These are phyloP conservation scores for Tyrophagus putrescentiae DNA, from an alignment of 1,140 invertebrate genomes.

Conservation along the genomic window DNA sequence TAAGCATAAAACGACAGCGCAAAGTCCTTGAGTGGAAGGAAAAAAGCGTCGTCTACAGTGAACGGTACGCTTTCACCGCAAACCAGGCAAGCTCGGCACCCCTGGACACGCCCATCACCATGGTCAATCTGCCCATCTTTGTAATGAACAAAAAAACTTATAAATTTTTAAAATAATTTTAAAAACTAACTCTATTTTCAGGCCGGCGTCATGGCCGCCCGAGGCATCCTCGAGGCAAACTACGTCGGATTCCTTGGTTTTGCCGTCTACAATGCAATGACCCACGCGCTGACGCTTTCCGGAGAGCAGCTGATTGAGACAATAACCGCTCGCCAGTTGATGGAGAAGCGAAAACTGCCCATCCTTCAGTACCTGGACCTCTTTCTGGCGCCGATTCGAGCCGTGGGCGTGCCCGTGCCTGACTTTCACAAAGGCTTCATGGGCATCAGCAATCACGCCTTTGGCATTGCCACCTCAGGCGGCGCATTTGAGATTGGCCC, in stretches of 20 bases:
- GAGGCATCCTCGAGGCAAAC: neutral
- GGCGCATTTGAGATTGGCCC: neutral
- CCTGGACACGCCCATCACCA: no score
- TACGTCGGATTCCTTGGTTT: neutral
- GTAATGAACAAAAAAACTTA: no score
- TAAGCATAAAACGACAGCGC: no score
- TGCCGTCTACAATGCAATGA: constrained; percentile 2
- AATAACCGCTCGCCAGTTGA: neutral
- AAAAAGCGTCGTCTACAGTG: no score
- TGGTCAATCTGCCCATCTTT: no score
- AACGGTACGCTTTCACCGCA: no score
- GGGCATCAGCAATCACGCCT: constrained; percentile 3
- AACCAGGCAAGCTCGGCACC: no score
- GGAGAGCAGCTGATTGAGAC: neutral
- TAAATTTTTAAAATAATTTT: neutral
- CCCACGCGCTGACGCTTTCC: neutral
- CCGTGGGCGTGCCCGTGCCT: neutral
- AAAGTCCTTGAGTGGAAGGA: no score
- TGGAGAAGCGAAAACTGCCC: neutral
- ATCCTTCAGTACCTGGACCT: neutral
- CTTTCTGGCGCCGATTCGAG: neutral
- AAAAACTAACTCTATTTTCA: neutral
- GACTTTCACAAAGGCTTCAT: neutral
- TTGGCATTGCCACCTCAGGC: neutral
- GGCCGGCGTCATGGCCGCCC: neutral